These are phyloP conservation scores for Ditula angustiorana DNA, from an alignment of 2,888 invertebrate species.

Conservation along the genomic window DNA sequence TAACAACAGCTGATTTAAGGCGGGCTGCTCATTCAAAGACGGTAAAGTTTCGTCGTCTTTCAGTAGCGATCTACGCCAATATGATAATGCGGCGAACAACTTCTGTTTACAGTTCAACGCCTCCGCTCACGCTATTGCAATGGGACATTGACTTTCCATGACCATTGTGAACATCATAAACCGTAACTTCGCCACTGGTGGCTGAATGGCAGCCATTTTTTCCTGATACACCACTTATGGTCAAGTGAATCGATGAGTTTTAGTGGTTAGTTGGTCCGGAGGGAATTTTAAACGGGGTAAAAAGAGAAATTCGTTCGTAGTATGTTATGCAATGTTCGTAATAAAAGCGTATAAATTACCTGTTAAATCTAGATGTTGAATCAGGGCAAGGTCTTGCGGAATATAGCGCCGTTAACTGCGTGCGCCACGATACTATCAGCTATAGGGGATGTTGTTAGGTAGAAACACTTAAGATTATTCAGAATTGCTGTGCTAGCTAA, in stretches of 20 bases:
- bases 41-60: not conserved
- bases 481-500: not conserved
- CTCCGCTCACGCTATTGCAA: slow-evolving; percentile 4
- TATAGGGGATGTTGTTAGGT: not conserved
- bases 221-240: too few species aligned
- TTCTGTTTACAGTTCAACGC: slow-evolving; percentile 19
- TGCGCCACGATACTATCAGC: not conserved
- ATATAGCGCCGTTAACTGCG: not conserved
- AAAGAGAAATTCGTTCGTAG: too few species aligned
- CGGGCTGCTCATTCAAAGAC: not conserved
- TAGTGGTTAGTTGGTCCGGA: too few species aligned
- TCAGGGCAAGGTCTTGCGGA: slow-evolving; percentile 1
- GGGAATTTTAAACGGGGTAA: too few species aligned
- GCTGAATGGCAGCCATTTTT: too few species aligned
- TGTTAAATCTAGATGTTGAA: not conserved
- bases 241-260: too few species aligned
- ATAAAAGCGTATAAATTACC: not conserved
- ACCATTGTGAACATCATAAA: too few species aligned
- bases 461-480: not conserved
- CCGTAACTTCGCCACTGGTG: too few species aligned
- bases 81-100: slow-evolving; percentile 6
- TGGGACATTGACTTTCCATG: not conserved
- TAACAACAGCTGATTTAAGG: slow-evolving; percentile 11
- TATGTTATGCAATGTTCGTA: not conserved
- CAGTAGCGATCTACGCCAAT: slow-evolving; percentile 1